Evolutionary conservation across 92 coral and sea anemone species (phyloP).

Genomic region (Phenganax marumi): DNA sequence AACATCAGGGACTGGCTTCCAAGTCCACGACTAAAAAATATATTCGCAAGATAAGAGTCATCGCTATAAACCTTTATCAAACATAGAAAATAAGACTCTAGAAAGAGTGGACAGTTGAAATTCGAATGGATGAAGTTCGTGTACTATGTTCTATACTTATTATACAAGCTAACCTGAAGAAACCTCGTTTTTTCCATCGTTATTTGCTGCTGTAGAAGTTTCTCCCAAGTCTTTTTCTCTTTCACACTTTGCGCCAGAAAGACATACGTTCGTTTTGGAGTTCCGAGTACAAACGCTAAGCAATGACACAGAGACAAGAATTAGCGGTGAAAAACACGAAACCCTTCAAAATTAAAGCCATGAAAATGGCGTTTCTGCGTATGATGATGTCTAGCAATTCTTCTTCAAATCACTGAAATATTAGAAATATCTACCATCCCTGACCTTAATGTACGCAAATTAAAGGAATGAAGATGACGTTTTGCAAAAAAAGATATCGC

Average conservation of each 20-base stretch:
- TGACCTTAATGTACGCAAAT: not conserved
- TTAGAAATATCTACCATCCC: not conserved
- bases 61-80: no score
- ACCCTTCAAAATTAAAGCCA: no score
- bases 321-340: no score
- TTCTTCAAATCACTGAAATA: not conserved
- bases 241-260: slow-evolving; percentile 78
- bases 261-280: slow-evolving; percentile 82
- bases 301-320: not conserved
- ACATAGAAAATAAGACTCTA: no score
- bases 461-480: not conserved
- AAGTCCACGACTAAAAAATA: slow-evolving; percentile 63
- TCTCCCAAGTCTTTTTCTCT: slow-evolving; percentile 76
- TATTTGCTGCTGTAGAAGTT: slow-evolving; percentile 63
- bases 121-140: no score
- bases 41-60: not conserved
- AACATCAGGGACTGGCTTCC: slow-evolving; percentile 77
- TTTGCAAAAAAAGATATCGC: not conserved
- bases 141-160: not conserved
- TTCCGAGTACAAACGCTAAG: slow-evolving; percentile 87
- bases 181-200: slow-evolving; percentile 71
- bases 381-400: not conserved
- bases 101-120: no score
- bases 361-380: no score
- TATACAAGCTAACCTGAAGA: slow-evolving; percentile 54